Evolutionary conservation across 1,140 invertebrate species (phyloP).

Genomic region (Trichonephila inaurata): DNA sequence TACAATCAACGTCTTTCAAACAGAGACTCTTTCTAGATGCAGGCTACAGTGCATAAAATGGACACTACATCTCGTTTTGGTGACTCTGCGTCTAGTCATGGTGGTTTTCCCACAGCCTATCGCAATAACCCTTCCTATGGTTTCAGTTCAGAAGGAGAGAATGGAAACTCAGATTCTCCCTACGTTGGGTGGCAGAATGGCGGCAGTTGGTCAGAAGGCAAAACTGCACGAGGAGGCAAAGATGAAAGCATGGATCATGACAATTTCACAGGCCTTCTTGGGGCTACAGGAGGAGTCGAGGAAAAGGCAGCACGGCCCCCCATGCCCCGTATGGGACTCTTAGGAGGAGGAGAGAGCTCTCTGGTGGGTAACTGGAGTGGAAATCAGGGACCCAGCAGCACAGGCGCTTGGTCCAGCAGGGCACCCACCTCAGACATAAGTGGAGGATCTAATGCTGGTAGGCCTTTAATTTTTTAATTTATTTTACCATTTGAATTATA

Average conservation of each 20-base stretch:
- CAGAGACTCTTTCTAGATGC: background rate
- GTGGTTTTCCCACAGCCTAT: background rate
- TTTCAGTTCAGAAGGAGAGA: conserved; percentile 28
- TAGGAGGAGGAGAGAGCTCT: conserved; percentile 68
- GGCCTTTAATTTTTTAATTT: background rate
- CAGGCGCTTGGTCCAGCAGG: conserved; percentile 11
- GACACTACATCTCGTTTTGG: conserved; percentile 56
- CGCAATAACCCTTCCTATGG: conserved; percentile 25
- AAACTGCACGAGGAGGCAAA: background rate
- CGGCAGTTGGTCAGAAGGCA: conserved; percentile 14
- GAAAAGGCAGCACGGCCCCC: conserved; percentile 11
- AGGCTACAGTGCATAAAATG: conserved; percentile 33
- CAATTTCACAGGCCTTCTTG: conserved; percentile 49
- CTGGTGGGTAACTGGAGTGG: conserved; percentile 58
- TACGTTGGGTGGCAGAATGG: conserved; percentile 60
- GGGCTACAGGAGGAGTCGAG: conserved; percentile 62
- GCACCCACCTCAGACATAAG: background rate
- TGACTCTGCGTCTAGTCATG: conserved; percentile 45
- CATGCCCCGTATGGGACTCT: conserved; percentile 50
- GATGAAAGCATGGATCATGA: conserved; percentile 54
- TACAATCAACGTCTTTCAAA: conserved; percentile 65
- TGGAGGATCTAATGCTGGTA: conserved; percentile 60
- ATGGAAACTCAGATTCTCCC: conserved; percentile 50
- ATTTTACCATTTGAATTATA: background rate
- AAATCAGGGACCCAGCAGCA: conserved; percentile 59